These are phyloP conservation scores for Pomacea canaliculata DNA, from an alignment of 2,888 invertebrate genomes.

Conservation along the genomic window DNA sequence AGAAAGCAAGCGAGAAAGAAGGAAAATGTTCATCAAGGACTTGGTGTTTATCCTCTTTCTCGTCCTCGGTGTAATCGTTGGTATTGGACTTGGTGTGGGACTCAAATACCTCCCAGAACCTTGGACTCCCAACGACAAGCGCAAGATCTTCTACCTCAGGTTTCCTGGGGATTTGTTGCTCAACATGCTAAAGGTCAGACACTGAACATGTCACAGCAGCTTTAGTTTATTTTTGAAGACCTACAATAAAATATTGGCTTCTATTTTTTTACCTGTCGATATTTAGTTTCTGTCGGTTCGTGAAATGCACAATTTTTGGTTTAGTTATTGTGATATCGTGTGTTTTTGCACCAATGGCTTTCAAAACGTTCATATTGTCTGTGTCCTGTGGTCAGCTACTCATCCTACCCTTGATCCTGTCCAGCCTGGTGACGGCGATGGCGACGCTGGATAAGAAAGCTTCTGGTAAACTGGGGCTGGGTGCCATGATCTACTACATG, in stretches of 20 bases:
- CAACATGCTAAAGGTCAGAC: constrained; percentile 79
- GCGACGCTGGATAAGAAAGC: constrained; percentile 89
- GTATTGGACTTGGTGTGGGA: constrained; percentile 73
- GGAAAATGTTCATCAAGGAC: constrained; percentile 57
- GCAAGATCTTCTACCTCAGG: constrained; percentile 74
- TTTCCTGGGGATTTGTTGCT: constrained; percentile 79
- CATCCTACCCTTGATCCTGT: constrained; percentile 78
- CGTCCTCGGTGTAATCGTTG: constrained; percentile 73
- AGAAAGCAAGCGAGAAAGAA: background rate
- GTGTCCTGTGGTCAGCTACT: constrained; percentile 70
- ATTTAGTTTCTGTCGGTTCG: too few species aligned
- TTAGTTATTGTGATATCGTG: too few species aligned
- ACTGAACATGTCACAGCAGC: constrained; percentile 54
- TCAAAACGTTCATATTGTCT: background rate
- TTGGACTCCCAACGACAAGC: constrained; percentile 31
- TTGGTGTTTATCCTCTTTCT: constrained; percentile 74
- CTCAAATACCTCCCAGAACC: constrained; percentile 53
- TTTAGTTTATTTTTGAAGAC: too few species aligned
- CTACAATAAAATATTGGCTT: too few species aligned
- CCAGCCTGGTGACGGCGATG: constrained; percentile 78
- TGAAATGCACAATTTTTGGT: too few species aligned
- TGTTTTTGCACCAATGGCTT: too few species aligned
- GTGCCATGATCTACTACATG: constrained; percentile 93
- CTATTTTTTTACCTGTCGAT: too few species aligned
- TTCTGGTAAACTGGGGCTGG: constrained; percentile 80